Evolutionary conservation across 2,113 vertebrate genomes (phyloP), one percentile per base, ranked within the genome.

Genomic region (Hippocampus zosterae): DNA sequence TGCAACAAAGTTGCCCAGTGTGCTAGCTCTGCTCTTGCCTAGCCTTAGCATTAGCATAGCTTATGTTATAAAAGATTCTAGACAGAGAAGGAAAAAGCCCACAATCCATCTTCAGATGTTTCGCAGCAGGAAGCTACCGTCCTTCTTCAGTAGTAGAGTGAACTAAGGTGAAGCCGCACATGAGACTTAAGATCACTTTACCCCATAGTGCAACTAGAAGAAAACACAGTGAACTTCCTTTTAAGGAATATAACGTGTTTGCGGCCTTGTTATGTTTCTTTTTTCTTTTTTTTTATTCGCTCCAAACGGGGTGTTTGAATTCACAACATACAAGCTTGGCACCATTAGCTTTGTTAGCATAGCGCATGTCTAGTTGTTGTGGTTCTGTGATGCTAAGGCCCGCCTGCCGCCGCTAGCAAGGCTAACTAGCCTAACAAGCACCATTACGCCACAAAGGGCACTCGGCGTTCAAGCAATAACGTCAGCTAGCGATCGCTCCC

Each of bases 381-480:
- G 79, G 84, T 81, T 77, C 78, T 77, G 80, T 88, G 86, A 87
- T 70, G 67, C 68, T 21, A 74, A 74, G 74, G 65, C 23, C 1
- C 2, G 1, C 1, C 12, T 80, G 79, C 82, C 85, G 27, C 4
- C 5, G 11, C 70, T 18, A 59, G 25, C 12, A 5, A 16, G 2
- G 56, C 56, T 21, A 21, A 69, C 70, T 11, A 65, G 19, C 12
- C 56, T 21, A 21, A 69, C 70, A 11, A 65, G 19, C 12, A 2
- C 72, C 44, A 29, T 9, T 67, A 60, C 27, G 29, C 60, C 42
- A 23, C 57, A 2, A 8, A 16, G 40, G 7, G 6, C 60, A 57
- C 63, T 53, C 19, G 0, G 42, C 69, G 56, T 69, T 68, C 60
- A 64, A 84, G 83, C 83, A 80, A 76, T 25, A 79, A 79, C 40